These are phyloP conservation scores for Alethe diademata DNA, from an alignment of 2,113 vertebrate genomes.

Conservation along the genomic window DNA sequence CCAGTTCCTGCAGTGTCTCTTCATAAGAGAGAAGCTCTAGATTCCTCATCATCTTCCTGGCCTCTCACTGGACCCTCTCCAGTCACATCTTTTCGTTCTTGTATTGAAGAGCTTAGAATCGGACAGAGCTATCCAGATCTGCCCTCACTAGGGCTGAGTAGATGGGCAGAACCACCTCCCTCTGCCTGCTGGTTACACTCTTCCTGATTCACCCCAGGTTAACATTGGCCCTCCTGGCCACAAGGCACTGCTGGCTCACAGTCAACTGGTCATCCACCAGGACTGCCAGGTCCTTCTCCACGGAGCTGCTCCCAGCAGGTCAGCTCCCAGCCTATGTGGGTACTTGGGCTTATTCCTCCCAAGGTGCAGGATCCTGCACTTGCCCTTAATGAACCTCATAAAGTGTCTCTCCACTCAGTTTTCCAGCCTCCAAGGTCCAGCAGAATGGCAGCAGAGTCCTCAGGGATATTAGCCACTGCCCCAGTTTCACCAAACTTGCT, in stretches of 20 bases:
- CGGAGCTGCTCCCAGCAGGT: not conserved
- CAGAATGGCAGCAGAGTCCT: not conserved
- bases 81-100: not conserved
- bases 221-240: not conserved
- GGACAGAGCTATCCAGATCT: not conserved
- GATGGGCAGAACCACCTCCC: not conserved
- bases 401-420: not conserved
- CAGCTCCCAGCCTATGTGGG: not conserved
- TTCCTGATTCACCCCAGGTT: rapidly evolving
- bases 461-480: not conserved
- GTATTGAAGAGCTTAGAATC: not conserved
- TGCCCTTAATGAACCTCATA: not conserved
- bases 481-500: not conserved
- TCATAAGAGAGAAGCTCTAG: not conserved
- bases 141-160: too few relatives aligned
- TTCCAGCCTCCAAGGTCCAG: not conserved
- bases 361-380: not conserved
- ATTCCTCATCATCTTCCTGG: not conserved
- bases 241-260: not conserved
- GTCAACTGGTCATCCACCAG: not conserved
- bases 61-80: not conserved
- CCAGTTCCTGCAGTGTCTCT: not conserved
- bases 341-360: not conserved
- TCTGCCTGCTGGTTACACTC: not conserved
- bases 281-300: not conserved